phyloP scores from a whole-genome alignment of 2,888 invertebrate genomes.

The Tachina fera region DNA sequence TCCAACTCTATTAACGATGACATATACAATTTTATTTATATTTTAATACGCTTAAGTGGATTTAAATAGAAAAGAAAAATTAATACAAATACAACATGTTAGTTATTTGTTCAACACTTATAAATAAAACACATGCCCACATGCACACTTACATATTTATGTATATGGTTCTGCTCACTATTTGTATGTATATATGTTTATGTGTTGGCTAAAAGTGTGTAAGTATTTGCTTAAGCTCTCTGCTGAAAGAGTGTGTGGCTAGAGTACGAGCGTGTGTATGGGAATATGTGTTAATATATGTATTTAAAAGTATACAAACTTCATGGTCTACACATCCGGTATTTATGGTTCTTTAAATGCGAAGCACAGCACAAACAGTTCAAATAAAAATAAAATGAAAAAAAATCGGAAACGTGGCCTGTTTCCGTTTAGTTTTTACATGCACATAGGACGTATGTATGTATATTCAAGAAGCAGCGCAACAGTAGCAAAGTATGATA shows the following conservation, averaged over 20 bases:
- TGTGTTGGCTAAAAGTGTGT: neutral
- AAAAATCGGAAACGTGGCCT: conserved; percentile 60
- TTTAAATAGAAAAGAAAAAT: conserved; percentile 21
- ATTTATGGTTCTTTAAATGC: conserved; percentile 64
- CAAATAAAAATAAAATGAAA: conserved; percentile 33
- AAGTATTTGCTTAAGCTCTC: neutral
- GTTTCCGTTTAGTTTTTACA: conserved; percentile 64
- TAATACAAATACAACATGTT: conserved; percentile 19
- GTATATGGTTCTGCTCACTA: neutral
- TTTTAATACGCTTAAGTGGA: conserved; percentile 17
- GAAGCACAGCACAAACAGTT: conserved; percentile 26
- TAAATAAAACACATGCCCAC: conserved; percentile 1
- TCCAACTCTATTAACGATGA: conserved; percentile 1
- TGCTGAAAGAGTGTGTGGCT: neutral
- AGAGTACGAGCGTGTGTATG: neutral
- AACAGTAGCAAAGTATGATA: conserved; percentile 11
- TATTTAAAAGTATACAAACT: conserved; percentile 24
- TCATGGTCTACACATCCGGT: conserved; percentile 61
- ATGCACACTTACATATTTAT: neutral
- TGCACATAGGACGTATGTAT: conserved; percentile 35
- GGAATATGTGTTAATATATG: neutral
- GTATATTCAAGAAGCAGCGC: neutral
- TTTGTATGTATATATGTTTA: conserved; percentile 17
- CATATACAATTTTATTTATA: conserved; percentile 23
- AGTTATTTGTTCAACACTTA: conserved; percentile 37